Conservation (phyloP, 1,140 invertebrate genomes). For the Drosophila littoralis region DNA sequence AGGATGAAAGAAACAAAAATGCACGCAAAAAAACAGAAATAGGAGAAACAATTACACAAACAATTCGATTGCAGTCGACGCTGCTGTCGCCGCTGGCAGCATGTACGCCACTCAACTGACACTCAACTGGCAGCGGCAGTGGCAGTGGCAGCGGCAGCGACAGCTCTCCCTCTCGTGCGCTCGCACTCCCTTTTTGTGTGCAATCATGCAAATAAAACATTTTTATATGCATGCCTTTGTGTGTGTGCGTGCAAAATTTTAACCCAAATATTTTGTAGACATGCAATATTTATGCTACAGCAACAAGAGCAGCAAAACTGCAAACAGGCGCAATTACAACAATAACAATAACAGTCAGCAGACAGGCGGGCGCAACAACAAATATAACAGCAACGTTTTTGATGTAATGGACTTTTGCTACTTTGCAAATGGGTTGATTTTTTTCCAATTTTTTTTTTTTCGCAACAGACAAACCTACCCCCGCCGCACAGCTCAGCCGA, state of each 20-base stretch:
- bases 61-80: constrained; percentile 51
- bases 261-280: constrained; percentile 83
- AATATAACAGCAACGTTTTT: constrained; percentile 36
- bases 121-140: constrained; percentile 35
- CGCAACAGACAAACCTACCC: constrained; percentile 29
- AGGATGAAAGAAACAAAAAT: constrained; percentile 21
- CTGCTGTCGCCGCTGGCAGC: constrained; percentile 44
- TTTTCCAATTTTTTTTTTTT: constrained; percentile 3
- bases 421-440: constrained; percentile 36
- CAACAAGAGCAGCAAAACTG: constrained; percentile 36
- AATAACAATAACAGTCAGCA: constrained; percentile 54
- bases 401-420: constrained; percentile 52
- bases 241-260: constrained; percentile 70
- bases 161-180: neutral
- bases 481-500: constrained; percentile 22
- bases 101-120: constrained; percentile 58
- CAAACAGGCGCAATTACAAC: constrained; percentile 56
- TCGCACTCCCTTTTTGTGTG: constrained; percentile 36
- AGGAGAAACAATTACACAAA: constrained; percentile 55
- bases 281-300: constrained; percentile 71
- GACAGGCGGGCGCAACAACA: constrained; percentile 32
- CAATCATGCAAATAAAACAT: constrained; percentile 80
- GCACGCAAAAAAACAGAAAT: constrained; percentile 21
- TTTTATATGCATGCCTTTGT: constrained; percentile 44
- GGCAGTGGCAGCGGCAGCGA: neutral